Evolutionary conservation across 2,888 invertebrate species (phyloP), one percentile per base, ranked within the genome.

Genomic region (Labia minor): DNA sequence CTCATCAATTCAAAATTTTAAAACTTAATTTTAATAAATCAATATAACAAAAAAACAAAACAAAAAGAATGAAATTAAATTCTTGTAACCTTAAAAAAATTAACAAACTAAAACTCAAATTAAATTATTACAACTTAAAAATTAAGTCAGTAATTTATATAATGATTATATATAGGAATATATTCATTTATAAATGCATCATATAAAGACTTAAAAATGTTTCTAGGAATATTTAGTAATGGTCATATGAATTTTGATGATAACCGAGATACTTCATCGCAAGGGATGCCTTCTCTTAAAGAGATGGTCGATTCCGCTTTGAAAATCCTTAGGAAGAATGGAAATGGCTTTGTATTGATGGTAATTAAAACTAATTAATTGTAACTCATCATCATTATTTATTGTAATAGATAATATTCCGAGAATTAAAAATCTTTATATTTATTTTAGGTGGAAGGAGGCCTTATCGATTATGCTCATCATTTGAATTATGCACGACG

Each of bases 401-500:
- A 19, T 49, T 69, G 70, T 71, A 70, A 63, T 61, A 18, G 19
- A 65, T 8, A 21, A 62, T 67, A n/a, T 37, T 33, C n/a, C n/a
- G n/a, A n/a, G n/a, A 8, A 26, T 16, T 62, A 18, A 61, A 19
- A 4, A 18, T 18, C 21, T n/a, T n/a, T n/a, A n/a, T 68, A 70
- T 61, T 71, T 72, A n/a, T n/a, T 74, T 61, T 70, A 88, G 87
- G 86, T 92, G 21, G 92, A 92, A 81, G 91, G 91, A 10, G 93
- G 92, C 0, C 82, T 90, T 73, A 90, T 94, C 69, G 93, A 94
- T 77, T 86, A 86, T 76, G 91, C 89, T 0, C 92, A 94, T 76
- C 96, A 96, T 76, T 82, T 88, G 1, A 91, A 91, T 16, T 83
- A 83, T 69, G 90, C 90, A 0, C 84, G 84, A 69, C 85, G 83